Evolutionary conservation across 2,888 invertebrate species (phyloP).

Genomic region (Himalopsyche japonica): DNA sequence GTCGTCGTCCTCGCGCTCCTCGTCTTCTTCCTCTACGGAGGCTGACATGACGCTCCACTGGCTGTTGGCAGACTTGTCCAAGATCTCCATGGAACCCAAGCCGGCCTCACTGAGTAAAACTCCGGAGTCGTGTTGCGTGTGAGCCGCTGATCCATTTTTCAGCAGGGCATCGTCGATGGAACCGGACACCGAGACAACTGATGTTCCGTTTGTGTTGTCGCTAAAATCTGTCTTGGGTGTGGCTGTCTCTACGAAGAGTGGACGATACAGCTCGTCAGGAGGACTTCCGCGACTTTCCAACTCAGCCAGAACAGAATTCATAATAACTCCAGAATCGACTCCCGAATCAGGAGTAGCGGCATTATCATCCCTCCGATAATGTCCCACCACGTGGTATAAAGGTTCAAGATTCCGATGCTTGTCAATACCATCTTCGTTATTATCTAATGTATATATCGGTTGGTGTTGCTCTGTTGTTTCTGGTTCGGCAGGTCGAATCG

Average conservation of each 20-base stretch:
- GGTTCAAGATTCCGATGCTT: neutral
- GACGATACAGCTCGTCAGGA: conserved; percentile 34
- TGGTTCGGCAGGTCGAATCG: conserved; percentile 38
- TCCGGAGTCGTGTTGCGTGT: conserved; percentile 56
- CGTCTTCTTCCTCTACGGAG: conserved; percentile 42
- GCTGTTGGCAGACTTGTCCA: conserved; percentile 61
- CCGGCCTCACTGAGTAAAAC: conserved; percentile 60
- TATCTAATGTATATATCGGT: neutral
- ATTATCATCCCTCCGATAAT: conserved; percentile 40
- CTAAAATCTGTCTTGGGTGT: conserved; percentile 47
- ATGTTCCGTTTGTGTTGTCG: conserved; percentile 34
- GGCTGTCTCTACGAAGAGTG: conserved; percentile 40
- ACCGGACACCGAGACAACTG: conserved; percentile 17
- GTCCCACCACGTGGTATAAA: conserved; percentile 41
- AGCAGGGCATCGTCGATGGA: conserved; percentile 18
- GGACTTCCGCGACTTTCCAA: conserved; percentile 46
- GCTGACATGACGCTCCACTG: conserved; percentile 55
- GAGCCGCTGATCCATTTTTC: conserved; percentile 26
- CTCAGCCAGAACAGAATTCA: conserved; percentile 48
- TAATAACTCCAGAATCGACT: conserved; percentile 43
- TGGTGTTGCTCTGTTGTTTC: neutral
- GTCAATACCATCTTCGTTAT: neutral
- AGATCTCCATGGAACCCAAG: conserved; percentile 61
- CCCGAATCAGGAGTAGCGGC: conserved; percentile 20
- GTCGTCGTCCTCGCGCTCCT: conserved; percentile 42